Evolutionary conservation across 2,888 invertebrate species (phyloP).

Genomic region (Brachylomia viminalis): DNA sequence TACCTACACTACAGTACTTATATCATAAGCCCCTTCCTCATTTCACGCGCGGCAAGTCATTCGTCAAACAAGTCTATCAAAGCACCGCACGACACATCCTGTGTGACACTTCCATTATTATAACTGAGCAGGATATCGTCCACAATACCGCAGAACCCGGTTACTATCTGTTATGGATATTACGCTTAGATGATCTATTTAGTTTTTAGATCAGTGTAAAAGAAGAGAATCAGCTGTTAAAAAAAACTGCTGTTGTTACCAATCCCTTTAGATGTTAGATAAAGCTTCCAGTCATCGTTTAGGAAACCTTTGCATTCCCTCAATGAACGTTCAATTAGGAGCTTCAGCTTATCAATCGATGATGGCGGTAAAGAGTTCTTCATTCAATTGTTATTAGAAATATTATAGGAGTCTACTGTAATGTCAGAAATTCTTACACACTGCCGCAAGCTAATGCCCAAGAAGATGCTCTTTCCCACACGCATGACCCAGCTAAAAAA

Average conservation of each 20-base stretch:
- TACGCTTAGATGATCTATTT: conserved; percentile 11
- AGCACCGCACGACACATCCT: conserved; percentile 55
- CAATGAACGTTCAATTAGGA: too few relatives aligned
- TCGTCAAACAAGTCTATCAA: conserved; percentile 47
- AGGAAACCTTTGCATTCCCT: neutral
- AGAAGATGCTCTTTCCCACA: neutral
- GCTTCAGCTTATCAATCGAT: neutral
- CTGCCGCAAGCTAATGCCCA: neutral
- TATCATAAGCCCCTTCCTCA: conserved; percentile 30
- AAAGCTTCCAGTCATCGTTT: neutral
- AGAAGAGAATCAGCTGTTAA: neutral
- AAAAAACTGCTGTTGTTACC: neutral
- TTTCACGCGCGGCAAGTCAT: conserved; percentile 41
- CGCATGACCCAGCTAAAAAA: neutral
- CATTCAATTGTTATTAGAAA: neutral
- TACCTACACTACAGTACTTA: neutral
- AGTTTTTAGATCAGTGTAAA: neutral
- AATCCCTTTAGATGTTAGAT: neutral
- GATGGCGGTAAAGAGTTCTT: neutral
- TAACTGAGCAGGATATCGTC: conserved; percentile 45
- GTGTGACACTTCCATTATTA: conserved; percentile 46
- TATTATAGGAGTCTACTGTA: neutral
- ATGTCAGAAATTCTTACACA: neutral
- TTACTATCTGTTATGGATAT: conserved; percentile 10
- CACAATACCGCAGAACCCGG: conserved; percentile 15